Evolutionary conservation across 2,113 vertebrate species (phyloP), one percentile per base, ranked within the genome.

Genomic region (Dipodomys stephensi): DNA sequence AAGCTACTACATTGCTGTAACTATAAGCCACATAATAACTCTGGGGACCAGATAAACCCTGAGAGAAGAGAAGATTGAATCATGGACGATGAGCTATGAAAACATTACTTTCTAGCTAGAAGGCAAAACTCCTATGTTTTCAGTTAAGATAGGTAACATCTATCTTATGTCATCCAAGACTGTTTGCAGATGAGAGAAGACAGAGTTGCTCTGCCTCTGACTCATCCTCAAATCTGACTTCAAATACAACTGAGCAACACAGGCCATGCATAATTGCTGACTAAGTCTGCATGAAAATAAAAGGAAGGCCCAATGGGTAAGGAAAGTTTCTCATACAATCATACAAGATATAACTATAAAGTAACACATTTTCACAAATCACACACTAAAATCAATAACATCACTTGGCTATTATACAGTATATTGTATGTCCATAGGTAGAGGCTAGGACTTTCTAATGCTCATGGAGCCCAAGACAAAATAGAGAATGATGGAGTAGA

Each of bases 41-140:
- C 39, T 76, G 44, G 39, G 25, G 19, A 60, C 79, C 65, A 96
- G 49, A 92, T 53, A 96, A 89, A 81, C 32, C 32, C 64, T 64
- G 16, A 90, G 64, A 92, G 28, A 74, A 91, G 94, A 83, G n/a
- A 83, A 16, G 9, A 84, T 19, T 78, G 78, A 94, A 35, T 92
- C 30, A 74, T 39, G 27, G n/a, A 44, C 46, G 28, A 88, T 78
- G 64, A 83, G 46, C 87, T 93, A 1, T 87, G 46, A 91, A 93
- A 65, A 87, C 49, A 78, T 67, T 68, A 64, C 68, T 94, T 89
- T 90, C 72, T 57, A 86, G 62, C 28, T 64, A 78, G 67, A 87
- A 95, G 74, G 32, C 35, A 84, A 92, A 93, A 71, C 0, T n/a
- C 7, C 20, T 91, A 62, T 32, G 23, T 85, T 93, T 92, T 73